Evolutionary conservation across 2,797 vertebrate species (phyloP), one percentile per base, ranked within the genome.

Genomic region (Limnodromus scolopaceus): DNA sequence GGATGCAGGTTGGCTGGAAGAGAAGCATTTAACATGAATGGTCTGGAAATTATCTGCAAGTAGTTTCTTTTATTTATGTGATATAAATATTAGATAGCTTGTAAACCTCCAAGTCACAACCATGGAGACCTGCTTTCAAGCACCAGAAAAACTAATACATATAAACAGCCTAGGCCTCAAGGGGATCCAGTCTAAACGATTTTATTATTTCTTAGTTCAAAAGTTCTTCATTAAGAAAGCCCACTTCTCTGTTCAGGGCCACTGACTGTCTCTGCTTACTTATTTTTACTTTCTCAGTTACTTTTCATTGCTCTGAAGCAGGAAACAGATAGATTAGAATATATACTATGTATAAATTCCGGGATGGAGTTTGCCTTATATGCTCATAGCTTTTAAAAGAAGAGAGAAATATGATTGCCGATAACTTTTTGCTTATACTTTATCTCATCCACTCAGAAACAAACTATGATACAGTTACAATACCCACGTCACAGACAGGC

Each of bases 301-400:
- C 30, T 69, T 87, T 54, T 82, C 68, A 76, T 11, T 82, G 58
- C 36, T 87, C 25, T 75, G 61, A 89, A 89, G 36, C 51, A 84
- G 36, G 18, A 84, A 74, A 46, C 0, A 1, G 32, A 34, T 20
- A 27, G 75, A 34, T 87, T 79, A 24, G 19, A 63, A 34, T 6
- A 51, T 1, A 22, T 4, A 46, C 3, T 25, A 4, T 11, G 15
- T 2, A 43, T 39, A 80, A 85, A 46, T 32, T 70, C 60, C n/a
- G 0, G 0, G 46, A 54, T 54, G 14, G 46, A 77, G 16, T 10
- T 57, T 71, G 16, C 24, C 24, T 80, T 48, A 20, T 13, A 80
- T 0, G 1, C 24, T 72, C 16, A 36, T 0, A 79, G 38, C 4
- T 93, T 87, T 74, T 19, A 64, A 58, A 87, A 82, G 19, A 55